phyloP scores from a whole-genome alignment of 2,888 invertebrate genomes.

The Trimorus sp. region DNA sequence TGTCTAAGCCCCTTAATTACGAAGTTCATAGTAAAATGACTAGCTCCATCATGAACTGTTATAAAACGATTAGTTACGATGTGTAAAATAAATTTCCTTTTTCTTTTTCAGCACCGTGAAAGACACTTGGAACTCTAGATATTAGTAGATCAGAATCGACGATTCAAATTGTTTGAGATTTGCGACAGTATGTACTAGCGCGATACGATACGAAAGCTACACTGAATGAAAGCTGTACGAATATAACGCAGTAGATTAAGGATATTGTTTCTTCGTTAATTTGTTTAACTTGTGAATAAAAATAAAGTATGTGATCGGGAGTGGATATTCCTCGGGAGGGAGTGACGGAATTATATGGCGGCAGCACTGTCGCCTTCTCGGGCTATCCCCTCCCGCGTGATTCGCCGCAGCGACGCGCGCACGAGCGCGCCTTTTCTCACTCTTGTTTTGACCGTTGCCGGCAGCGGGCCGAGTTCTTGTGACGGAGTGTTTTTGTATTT shows the following conservation, averaged over 20 bases:
- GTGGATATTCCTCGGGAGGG: conserved; percentile 8
- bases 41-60: not conserved
- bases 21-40: conserved; percentile 6
- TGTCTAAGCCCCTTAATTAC: not conserved
- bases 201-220: no score
- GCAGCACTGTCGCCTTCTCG: not conserved
- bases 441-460: no score
- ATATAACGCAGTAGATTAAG: not conserved
- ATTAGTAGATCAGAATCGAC: no score
- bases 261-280: not conserved
- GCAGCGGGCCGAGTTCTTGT: no score
- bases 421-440: no score
- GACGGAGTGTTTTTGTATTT: no score
- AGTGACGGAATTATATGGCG: not conserved
- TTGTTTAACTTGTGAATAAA: not conserved
- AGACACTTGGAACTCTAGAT: not conserved
- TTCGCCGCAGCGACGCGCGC: no score
- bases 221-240: no score
- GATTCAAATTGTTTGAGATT: no score
- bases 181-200: no score
- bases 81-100: not conserved
- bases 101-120: conserved; percentile 1
- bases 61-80: not conserved
- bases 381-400: not conserved
- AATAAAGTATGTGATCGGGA: not conserved